These are phyloP conservation scores for Streptopelia turtur DNA, from an alignment of 2,797 vertebrate species.

Conservation along the genomic window DNA sequence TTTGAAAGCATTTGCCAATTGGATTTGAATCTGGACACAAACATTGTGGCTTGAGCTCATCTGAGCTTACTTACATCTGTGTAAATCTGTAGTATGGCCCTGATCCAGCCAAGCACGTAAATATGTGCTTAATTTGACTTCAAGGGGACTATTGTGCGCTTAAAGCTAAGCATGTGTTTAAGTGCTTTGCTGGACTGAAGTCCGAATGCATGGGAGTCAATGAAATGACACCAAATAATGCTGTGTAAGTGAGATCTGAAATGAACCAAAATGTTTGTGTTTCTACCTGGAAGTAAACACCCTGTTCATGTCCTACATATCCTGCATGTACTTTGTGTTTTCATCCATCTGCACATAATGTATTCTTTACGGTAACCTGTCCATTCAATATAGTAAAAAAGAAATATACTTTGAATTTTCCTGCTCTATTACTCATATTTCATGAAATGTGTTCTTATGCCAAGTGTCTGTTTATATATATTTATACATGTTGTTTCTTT, in stretches of 20 bases:
- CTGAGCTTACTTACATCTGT: slow-evolving; percentile 74
- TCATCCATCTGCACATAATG: slow-evolving; percentile 37
- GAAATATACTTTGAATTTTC: slow-evolving; percentile 75
- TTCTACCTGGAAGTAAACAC: slow-evolving; percentile 52
- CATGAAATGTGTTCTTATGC: slow-evolving; percentile 56
- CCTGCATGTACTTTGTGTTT: background rate
- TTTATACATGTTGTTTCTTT: slow-evolving; percentile 71
- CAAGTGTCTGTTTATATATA: slow-evolving; percentile 73
- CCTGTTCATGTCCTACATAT: slow-evolving; percentile 22
- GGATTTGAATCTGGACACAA: slow-evolving; percentile 73
- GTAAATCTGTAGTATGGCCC: slow-evolving; percentile 74
- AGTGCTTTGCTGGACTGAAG: slow-evolving; percentile 68
- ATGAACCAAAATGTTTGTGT: slow-evolving; percentile 68
- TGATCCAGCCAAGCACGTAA: slow-evolving; percentile 63
- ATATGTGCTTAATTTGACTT: slow-evolving; percentile 73
- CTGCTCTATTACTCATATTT: slow-evolving; percentile 70
- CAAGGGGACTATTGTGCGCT: slow-evolving; percentile 68
- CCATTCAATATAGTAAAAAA: slow-evolving; percentile 64
- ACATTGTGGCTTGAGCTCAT: slow-evolving; percentile 74
- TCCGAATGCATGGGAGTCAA: slow-evolving; percentile 63
- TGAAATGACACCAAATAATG: slow-evolving; percentile 56
- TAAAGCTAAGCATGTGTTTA: slow-evolving; percentile 69
- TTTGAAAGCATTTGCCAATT: slow-evolving; percentile 73
- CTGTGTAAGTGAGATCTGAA: slow-evolving; percentile 61
- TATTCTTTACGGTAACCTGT: slow-evolving; percentile 54